Percentiles rank a stretch among this genome's conserved stretches.
These are phyloP conservation scores for Drosophila macrospina DNA, from an alignment of 2,888 invertebrate species.

Conservation along the genomic window DNA sequence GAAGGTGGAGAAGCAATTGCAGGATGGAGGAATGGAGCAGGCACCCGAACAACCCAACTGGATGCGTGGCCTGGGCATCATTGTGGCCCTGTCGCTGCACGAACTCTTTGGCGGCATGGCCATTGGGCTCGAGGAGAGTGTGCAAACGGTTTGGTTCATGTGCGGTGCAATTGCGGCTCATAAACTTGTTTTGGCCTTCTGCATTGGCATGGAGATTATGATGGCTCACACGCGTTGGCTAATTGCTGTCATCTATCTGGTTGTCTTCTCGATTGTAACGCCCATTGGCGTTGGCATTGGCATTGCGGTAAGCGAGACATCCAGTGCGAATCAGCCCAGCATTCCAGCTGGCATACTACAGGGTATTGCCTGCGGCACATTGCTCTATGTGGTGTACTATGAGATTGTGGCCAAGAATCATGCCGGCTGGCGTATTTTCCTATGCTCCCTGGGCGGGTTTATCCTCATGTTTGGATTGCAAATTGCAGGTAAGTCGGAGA, in stretches of 20 bases:
- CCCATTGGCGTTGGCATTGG: slow-evolving; percentile 90
- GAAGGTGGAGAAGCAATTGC: neutral
- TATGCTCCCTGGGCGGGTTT: slow-evolving; percentile 90
- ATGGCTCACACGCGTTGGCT: slow-evolving; percentile 89
- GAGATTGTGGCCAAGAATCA: slow-evolving; percentile 91
- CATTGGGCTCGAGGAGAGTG: slow-evolving; percentile 91
- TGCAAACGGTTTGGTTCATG: slow-evolving; percentile 90
- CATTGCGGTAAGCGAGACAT: slow-evolving; percentile 89
- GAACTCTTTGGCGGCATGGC: slow-evolving; percentile 94
- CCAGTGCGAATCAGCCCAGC: slow-evolving; percentile 87
- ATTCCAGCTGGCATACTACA: slow-evolving; percentile 89
- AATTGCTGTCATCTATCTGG: slow-evolving; percentile 89
- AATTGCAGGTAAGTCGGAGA: slow-evolving; percentile 73
- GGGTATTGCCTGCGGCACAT: slow-evolving; percentile 93
- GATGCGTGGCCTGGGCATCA: slow-evolving; percentile 91
- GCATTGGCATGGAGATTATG: slow-evolving; percentile 93
- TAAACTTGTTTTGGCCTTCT: slow-evolving; percentile 94
- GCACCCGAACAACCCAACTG: slow-evolving; percentile 79
- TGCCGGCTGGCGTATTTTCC: slow-evolving; percentile 88
- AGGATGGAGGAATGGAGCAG: neutral
- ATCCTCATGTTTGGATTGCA: slow-evolving; percentile 90
- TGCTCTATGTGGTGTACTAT: slow-evolving; percentile 97
- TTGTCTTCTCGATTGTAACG: slow-evolving; percentile 92
- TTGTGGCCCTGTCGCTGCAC: slow-evolving; percentile 93
- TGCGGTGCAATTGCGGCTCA: slow-evolving; percentile 93